These are phyloP conservation scores for Oreotrochilus melanogaster DNA, from an alignment of 2,113 vertebrate genomes.

Conservation along the genomic window DNA sequence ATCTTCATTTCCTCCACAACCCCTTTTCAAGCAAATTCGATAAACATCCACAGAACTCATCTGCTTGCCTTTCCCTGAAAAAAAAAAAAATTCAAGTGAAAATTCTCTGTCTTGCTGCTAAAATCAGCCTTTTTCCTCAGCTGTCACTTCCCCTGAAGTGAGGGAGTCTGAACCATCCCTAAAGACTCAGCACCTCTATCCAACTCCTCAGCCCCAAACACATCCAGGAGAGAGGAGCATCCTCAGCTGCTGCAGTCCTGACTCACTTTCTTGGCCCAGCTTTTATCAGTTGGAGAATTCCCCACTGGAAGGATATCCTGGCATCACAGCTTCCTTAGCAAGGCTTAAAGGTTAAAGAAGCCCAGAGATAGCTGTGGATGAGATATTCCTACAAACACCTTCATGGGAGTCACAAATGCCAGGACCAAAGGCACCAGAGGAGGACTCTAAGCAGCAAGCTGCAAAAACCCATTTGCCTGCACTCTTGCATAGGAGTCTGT, in stretches of 20 bases:
- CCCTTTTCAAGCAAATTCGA: background rate
- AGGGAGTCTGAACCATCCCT: background rate
- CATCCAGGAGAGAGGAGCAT: background rate
- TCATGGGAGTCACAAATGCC: background rate
- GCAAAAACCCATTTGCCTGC: background rate
- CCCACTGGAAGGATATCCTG: background rate
- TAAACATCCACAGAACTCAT: background rate
- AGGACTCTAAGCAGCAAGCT: background rate
- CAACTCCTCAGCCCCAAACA: accelerated
- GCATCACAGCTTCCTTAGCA: background rate
- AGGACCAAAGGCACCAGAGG: background rate
- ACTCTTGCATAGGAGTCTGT: background rate
- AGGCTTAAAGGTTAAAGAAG: background rate
- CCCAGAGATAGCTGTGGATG: background rate
- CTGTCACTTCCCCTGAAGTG: background rate
- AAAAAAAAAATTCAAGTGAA: background rate
- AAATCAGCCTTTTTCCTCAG: background rate
- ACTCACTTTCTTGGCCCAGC: conserved; percentile 13
- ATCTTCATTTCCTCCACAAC: background rate
- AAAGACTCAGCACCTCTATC: background rate
- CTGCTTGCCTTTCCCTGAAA: background rate
- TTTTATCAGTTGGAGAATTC: conserved; percentile 18
- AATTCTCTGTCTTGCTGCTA: background rate
- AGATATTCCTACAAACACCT: background rate
- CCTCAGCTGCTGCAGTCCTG: conserved; percentile 24